These are phyloP conservation scores for Cyclura pinguis DNA, from an alignment of 2,797 vertebrate genomes.

Conservation along the genomic window DNA sequence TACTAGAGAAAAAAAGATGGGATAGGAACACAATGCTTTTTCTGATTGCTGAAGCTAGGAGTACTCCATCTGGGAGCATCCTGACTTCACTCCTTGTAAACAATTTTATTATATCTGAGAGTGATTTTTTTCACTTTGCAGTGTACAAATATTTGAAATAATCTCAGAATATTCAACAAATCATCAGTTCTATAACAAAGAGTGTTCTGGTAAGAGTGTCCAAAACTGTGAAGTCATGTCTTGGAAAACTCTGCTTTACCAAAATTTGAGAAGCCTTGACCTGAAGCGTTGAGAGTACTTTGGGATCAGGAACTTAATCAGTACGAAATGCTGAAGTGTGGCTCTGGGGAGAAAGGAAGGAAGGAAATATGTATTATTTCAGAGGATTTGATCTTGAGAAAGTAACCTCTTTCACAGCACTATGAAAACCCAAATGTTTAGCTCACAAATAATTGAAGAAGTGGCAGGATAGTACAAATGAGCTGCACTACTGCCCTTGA, in stretches of 20 bases:
- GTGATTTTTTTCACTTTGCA: background rate
- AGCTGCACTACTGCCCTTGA: conserved; percentile 42
- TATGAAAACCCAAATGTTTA: conserved; percentile 44
- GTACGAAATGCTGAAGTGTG: background rate
- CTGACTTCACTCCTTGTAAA: background rate
- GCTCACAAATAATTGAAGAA: conserved; percentile 43
- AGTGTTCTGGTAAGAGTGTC: background rate
- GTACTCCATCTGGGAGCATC: background rate
- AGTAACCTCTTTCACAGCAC: conserved; percentile 5
- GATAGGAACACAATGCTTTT: background rate
- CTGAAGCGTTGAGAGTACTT: background rate
- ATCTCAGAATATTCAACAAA: background rate
- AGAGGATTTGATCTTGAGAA: conserved; percentile 38
- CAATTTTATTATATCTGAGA: background rate
- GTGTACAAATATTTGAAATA: background rate
- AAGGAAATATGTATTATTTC: background rate
- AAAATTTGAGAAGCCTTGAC: background rate
- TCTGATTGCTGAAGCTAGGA: background rate
- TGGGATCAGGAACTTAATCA: background rate
- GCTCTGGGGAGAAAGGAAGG: background rate
- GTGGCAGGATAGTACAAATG: conserved; percentile 16
- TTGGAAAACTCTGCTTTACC: background rate
- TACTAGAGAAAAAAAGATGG: background rate
- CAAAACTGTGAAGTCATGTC: background rate
- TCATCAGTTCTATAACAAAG: background rate